A percentile compares a stretch with the other conserved stretches of the same genome.
Conservation (phyloP, 2,113 vertebrate species). For the Lepidothrix coronata region DNA sequence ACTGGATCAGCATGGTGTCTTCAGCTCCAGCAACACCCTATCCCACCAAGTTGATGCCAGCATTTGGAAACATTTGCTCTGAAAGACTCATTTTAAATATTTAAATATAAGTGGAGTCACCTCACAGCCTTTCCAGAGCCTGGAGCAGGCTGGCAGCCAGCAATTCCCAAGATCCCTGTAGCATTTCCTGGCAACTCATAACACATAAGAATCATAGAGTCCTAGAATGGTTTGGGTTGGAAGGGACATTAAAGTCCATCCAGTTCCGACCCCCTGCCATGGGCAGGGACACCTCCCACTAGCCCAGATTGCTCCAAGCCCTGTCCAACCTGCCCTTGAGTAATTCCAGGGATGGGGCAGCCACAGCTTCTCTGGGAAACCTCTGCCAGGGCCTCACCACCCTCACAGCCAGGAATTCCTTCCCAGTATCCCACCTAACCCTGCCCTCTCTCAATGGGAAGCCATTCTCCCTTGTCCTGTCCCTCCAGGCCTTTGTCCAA, state of each 20-base stretch:
- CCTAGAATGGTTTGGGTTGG: not conserved
- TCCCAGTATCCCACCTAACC: not conserved
- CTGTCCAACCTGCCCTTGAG: too few relatives aligned
- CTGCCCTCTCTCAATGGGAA: not conserved
- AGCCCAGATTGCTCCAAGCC: too few relatives aligned
- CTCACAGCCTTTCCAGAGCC: not conserved
- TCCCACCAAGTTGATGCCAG: not conserved
- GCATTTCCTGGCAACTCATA: not conserved
- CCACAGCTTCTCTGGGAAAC: not conserved
- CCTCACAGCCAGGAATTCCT: rapidly evolving
- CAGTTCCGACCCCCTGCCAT: too few relatives aligned
- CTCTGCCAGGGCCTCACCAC: rapidly evolving
- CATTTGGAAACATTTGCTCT: not conserved
- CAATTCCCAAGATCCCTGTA: not conserved
- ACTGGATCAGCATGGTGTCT: not conserved
- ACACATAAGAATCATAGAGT: not conserved
- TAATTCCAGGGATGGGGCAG: too few relatives aligned
- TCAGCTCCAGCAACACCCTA: rapidly evolving
- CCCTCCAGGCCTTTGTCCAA: not conserved
- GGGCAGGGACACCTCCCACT: too few relatives aligned
- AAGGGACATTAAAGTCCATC: not conserved
- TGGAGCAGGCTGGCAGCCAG: not conserved
- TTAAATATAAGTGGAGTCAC: not conserved
- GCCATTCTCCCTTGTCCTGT: not conserved
- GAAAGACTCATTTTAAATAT: not conserved